Evolutionary conservation across 2,888 invertebrate species (phyloP).

Genomic region (Alloscopus bannaensis): DNA sequence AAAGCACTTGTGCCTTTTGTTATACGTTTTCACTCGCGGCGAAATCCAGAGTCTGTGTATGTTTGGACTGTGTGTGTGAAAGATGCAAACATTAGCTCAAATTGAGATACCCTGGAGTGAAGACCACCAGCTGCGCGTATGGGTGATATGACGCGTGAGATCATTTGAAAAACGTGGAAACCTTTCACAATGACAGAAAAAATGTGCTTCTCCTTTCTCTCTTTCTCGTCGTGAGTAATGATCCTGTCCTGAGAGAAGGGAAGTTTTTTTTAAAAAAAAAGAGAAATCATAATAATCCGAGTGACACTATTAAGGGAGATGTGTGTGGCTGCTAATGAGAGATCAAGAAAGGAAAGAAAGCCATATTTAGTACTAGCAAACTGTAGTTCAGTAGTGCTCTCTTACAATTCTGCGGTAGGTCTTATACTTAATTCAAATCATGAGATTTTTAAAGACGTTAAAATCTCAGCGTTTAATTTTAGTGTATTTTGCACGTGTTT

Average conservation of each 20-base stretch:
- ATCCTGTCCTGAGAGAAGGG: constrained; percentile 14
- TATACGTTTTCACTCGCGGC: no score
- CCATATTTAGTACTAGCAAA: no score
- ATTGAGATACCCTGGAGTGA: constrained; percentile 68
- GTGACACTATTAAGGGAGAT: constrained; percentile 5
- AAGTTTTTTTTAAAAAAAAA: background rate
- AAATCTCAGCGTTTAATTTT: no score
- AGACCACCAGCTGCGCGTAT: constrained; percentile 70
- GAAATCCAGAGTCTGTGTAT: no score
- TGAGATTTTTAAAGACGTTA: no score
- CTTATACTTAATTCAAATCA: no score
- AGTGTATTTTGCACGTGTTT: no score
- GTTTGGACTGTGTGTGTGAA: background rate
- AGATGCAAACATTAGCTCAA: constrained; percentile 66
- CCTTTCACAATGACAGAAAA: constrained; percentile 20
- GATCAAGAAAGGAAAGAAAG: background rate
- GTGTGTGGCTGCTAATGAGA: background rate
- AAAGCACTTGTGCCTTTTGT: no score
- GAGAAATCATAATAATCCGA: background rate
- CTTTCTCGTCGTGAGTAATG: constrained; percentile 29
- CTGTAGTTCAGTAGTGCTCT: no score
- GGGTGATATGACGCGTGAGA: constrained; percentile 69
- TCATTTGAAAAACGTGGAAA: constrained; percentile 47
- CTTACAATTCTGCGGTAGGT: no score
- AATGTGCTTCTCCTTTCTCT: background rate